Conservation (phyloP, 92 coral and sea anemone species). For the Galaxea fascicularis region DNA sequence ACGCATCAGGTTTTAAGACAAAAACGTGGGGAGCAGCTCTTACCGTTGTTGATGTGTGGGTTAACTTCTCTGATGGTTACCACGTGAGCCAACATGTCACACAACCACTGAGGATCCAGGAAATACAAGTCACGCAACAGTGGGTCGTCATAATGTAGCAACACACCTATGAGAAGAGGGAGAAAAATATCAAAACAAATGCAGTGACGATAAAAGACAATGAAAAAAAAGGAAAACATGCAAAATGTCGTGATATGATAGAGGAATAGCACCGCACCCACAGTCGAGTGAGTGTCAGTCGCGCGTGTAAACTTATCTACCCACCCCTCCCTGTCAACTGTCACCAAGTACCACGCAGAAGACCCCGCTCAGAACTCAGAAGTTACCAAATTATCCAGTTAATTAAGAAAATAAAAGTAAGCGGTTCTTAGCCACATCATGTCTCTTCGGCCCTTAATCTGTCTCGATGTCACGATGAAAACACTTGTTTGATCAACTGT, state of each 20-base stretch:
- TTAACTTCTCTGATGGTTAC: constrained; percentile 97
- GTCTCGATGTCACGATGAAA: no score
- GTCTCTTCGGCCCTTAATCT: no score
- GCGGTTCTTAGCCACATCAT: no score
- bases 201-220: no score
- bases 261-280: not conserved
- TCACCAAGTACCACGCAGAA: no score
- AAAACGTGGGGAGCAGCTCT: not conserved
- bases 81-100: constrained; percentile 99
- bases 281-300: not conserved
- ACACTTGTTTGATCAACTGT: no score
- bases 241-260: not conserved
- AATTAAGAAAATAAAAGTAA: no score
- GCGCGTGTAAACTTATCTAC: not conserved
- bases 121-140: constrained; percentile 93
- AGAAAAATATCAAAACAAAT: not conserved
- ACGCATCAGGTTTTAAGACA: not conserved
- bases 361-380: no score
- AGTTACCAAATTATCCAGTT: no score
- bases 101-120: constrained; percentile 98
- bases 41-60: constrained; percentile 97
- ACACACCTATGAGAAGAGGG: constrained; percentile 72
- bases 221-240: not conserved
- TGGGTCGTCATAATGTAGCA: constrained; percentile 96
- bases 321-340: not conserved